A percentile compares a stretch with the other conserved stretches of the same genome.
Conservation (phyloP, 2,113 vertebrate genomes). For the Numida meleagris region DNA sequence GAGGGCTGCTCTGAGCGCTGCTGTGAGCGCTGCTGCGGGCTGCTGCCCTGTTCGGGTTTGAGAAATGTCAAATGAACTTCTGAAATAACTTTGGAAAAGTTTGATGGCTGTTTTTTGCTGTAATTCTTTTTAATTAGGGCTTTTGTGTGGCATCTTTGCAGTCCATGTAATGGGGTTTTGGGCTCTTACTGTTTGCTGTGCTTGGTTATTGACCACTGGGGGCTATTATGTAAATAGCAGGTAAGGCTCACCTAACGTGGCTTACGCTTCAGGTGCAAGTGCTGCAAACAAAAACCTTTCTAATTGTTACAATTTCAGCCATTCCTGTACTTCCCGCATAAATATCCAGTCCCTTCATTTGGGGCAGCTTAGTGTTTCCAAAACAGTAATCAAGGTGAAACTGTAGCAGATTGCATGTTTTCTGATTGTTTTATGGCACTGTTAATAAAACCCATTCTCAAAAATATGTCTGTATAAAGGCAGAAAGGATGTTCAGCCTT, state of each 20-base stretch:
- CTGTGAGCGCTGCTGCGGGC: too few species aligned
- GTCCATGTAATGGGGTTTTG: not conserved
- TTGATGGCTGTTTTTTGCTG: not conserved
- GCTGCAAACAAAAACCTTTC: not conserved
- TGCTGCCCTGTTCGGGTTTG: fast-evolving
- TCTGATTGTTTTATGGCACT: slow-evolving; percentile 10
- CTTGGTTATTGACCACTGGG: not conserved
- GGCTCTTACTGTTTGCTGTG: not conserved
- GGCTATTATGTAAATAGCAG: not conserved
- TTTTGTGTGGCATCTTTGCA: not conserved
- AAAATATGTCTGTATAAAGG: not conserved
- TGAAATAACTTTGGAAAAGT: not conserved
- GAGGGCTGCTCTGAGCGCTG: too few species aligned
- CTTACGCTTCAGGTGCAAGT: not conserved
- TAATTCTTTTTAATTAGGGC: not conserved
- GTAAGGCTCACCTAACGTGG: not conserved
- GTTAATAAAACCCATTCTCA: slow-evolving; percentile 11
- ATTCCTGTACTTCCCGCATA: not conserved
- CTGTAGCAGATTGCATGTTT: not conserved
- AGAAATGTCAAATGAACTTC: not conserved
- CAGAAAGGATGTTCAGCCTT: not conserved
- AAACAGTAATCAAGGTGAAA: not conserved
- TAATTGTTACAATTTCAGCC: not conserved
- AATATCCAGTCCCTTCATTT: not conserved
- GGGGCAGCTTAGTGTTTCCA: not conserved